These are phyloP conservation scores for Halichoerus grypus DNA, from an alignment of 2,113 vertebrate species.

Conservation along the genomic window DNA sequence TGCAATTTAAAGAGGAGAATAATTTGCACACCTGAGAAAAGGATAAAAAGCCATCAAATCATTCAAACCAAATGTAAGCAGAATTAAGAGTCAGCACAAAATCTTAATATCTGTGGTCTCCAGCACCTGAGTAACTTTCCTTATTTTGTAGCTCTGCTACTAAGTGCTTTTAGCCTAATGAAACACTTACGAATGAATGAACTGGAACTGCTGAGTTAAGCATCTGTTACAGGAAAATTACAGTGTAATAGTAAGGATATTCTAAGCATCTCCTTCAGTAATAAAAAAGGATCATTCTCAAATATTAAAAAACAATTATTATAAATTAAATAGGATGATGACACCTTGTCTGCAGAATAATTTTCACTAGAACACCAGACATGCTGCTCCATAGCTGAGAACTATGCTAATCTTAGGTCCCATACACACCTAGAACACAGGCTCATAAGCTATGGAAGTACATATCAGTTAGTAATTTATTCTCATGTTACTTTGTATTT, in stretches of 20 bases:
- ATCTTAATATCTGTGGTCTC: background rate
- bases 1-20: conserved; percentile 23
- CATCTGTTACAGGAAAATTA: conserved; percentile 62
- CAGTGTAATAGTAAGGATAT: conserved; percentile 59
- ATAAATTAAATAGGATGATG: conserved; percentile 61
- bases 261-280: conserved; percentile 61
- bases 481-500: background rate
- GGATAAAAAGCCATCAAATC: background rate
- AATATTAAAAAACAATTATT: conserved; percentile 64
- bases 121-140: background rate
- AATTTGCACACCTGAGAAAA: background rate
- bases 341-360: conserved; percentile 22
- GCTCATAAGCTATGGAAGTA: conserved; percentile 21
- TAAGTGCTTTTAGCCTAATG: background rate
- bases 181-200: conserved; percentile 28
- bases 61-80: conserved; percentile 16
- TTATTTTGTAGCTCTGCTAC: background rate
- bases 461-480: background rate
- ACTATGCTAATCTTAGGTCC: background rate
- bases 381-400: background rate
- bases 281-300: conserved; percentile 66
- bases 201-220: conserved; percentile 55
- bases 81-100: background rate
- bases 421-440: background rate
- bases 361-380: background rate